Evolutionary conservation across 92 coral and sea anemone species (phyloP), one percentile per base, ranked within the genome.

Genomic region (Ricordea florida): DNA sequence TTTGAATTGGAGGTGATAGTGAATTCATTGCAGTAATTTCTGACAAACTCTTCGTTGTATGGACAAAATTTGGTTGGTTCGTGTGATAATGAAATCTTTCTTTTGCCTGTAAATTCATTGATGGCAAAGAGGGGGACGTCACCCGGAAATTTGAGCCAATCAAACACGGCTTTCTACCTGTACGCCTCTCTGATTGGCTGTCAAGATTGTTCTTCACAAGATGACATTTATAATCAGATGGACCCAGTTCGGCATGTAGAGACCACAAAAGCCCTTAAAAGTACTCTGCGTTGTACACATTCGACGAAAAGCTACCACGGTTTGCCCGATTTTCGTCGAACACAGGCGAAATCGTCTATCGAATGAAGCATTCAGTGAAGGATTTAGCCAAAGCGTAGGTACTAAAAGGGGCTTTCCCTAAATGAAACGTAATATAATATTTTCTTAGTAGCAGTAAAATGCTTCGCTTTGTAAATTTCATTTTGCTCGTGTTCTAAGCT

Each of bases 161-260:
- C 97, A 79, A 60, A 68, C 42, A 5, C 82, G 38, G 40, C 20
- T 36, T 69, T 62, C 28, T 27, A 72, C 87, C 84, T 53, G 85
- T 79, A 66, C 76, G 52, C 85, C 68, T 58, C 24, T 59, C 40
- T 91, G 93, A 91, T 91, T 91, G 97, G 97, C 25, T 80, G 58
- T 31, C 16, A 36, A 62, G 57, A 73, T 65, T 91, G 90, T 91
- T 87, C 93, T 87, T 78, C 52, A 87, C 83, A 80, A 75, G 69
- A 83, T 91, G 97, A 83, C 93, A 91, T 91, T 87, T 91, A 84
- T 81, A 83, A 74, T 86, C 90, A 80, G 84, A 73, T 85, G 79
- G 84, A 64, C 89, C 93, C 82, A 81, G 80, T 91, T 91, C 93
- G 97, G 97, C 90, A 91, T 91, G 85, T 78, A 84, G 76, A 73